Evolutionary conservation across 2,888 invertebrate species (phyloP).

Genomic region (Crocallis elinguaria): DNA sequence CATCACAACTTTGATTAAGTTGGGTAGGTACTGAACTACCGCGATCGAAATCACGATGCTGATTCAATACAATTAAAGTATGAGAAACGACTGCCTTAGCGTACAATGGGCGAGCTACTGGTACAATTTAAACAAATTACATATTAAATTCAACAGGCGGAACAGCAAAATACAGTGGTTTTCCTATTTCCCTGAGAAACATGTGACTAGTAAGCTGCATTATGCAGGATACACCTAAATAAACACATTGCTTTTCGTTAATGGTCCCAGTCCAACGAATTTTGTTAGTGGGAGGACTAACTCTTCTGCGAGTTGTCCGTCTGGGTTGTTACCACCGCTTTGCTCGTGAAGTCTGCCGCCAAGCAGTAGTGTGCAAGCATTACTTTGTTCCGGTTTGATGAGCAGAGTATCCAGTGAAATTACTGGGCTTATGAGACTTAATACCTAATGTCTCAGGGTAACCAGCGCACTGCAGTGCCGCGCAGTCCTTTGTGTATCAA

Average conservation of each 20-base stretch:
- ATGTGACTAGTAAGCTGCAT: constrained; percentile 15
- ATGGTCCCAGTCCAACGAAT: too few species aligned
- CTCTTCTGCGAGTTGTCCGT: too few species aligned
- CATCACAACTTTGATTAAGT: constrained; percentile 27
- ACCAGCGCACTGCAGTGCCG: too few species aligned
- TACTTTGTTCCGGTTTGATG: too few species aligned
- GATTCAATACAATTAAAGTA: constrained; percentile 12
- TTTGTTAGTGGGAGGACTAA: too few species aligned
- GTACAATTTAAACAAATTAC: constrained; percentile 24
- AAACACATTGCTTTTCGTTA: background rate
- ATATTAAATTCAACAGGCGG: constrained; percentile 1
- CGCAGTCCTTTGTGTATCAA: too few species aligned
- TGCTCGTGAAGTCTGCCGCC: too few species aligned
- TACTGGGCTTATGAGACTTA: too few species aligned
- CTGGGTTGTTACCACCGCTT: too few species aligned
- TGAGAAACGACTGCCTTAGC: constrained; percentile 16
- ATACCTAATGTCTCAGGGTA: too few species aligned
- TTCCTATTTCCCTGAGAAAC: constrained; percentile 57
- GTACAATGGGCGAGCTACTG: constrained; percentile 22
- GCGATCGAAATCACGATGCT: background rate
- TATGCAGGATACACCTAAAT: background rate
- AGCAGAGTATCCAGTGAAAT: too few species aligned
- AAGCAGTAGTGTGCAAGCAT: too few species aligned
- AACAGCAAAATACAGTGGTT: constrained; percentile 16
- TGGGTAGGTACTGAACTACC: background rate